Percentiles rank a stretch among this genome's conserved stretches.
phyloP scores from a whole-genome alignment of 2,113 vertebrate species.

The Hippocampus mohnikei region DNA sequence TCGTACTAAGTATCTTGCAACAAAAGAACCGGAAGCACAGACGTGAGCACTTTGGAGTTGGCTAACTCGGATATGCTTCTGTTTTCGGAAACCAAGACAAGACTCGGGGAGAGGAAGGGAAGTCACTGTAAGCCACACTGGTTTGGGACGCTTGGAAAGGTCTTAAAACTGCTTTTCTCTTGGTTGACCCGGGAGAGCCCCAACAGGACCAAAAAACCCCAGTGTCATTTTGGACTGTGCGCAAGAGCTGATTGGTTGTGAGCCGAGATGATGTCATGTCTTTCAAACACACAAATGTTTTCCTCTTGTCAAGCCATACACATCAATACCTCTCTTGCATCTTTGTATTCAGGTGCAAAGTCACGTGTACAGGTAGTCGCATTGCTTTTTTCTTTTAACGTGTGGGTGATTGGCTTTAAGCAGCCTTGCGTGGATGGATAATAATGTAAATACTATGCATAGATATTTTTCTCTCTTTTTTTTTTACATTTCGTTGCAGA shows the following conservation, averaged over 20 bases:
- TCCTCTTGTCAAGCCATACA: constrained; percentile 92
- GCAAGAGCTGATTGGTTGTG: constrained; percentile 22
- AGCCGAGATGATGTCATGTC: constrained; percentile 30
- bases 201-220: constrained; percentile 70
- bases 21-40: constrained; percentile 42
- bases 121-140: constrained; percentile 60
- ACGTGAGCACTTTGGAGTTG: constrained; percentile 59
- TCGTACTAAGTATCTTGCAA: constrained; percentile 21
- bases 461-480: constrained; percentile 55
- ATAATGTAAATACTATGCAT: constrained; percentile 67
- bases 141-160: constrained; percentile 54
- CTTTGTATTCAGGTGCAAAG: constrained; percentile 83
- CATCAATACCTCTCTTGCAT: constrained; percentile 92
- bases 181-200: constrained; percentile 32
- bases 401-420: constrained; percentile 48
- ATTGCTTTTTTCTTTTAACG: constrained; percentile 44
- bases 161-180: constrained; percentile 52
- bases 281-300: constrained; percentile 52
- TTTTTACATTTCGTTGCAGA: constrained; percentile 52
- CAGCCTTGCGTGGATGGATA: constrained; percentile 53
- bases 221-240: constrained; percentile 53
- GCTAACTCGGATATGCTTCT: constrained; percentile 19
- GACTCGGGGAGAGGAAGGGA: constrained; percentile 15
- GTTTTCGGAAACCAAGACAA: constrained; percentile 36
- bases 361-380: constrained; percentile 72